Conservation (phyloP, 1,140 invertebrate species). For the Lordiphosa clarofinis region DNA sequence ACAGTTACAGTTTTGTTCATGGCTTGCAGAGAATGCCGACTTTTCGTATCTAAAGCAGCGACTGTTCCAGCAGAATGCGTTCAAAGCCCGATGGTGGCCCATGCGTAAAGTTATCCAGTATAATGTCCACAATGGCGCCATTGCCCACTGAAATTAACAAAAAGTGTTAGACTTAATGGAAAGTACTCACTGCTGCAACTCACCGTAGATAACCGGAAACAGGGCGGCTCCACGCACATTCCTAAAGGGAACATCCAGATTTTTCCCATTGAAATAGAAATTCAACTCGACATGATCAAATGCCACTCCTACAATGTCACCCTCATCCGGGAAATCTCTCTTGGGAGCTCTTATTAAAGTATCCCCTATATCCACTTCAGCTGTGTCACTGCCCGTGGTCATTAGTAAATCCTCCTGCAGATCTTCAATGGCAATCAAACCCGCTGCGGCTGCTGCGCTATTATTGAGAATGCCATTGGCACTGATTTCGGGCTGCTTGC, state of each 20-base stretch:
- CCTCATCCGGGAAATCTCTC: conserved; percentile 88
- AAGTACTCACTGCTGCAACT: conserved; percentile 53
- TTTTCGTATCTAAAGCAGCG: conserved; percentile 87
- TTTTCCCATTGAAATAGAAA: conserved; percentile 96
- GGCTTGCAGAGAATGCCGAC: conserved; percentile 7
- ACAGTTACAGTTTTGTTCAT: conserved; percentile 41
- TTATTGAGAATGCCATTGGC: conserved; percentile 81
- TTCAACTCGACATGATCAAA: conserved; percentile 98
- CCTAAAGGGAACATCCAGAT: conserved; percentile 90
- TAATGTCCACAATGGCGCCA: conserved; percentile 97
- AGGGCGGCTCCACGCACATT: conserved; percentile 95
- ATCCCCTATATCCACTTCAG: conserved; percentile 19
- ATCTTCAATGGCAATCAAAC: conserved; percentile 76
- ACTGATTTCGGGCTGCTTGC: conserved; percentile 32
- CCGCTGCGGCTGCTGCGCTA: conserved; percentile 53
- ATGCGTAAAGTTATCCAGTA: conserved; percentile 93
- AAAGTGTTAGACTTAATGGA: neutral
- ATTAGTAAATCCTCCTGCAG: conserved; percentile 80
- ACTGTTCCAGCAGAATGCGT: conserved; percentile 98
- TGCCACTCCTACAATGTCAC: conserved; percentile 95
- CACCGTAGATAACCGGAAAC: conserved; percentile 96
- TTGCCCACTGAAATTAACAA: conserved; percentile 92
- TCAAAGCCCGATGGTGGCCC: conserved; percentile 94
- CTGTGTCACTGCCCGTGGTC: conserved; percentile 74
- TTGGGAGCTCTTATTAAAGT: conserved; percentile 35